Evolutionary conservation across 1,140 invertebrate species (phyloP), one percentile per base, ranked within the genome.

Genomic region (Pseudoatta argentina): DNA sequence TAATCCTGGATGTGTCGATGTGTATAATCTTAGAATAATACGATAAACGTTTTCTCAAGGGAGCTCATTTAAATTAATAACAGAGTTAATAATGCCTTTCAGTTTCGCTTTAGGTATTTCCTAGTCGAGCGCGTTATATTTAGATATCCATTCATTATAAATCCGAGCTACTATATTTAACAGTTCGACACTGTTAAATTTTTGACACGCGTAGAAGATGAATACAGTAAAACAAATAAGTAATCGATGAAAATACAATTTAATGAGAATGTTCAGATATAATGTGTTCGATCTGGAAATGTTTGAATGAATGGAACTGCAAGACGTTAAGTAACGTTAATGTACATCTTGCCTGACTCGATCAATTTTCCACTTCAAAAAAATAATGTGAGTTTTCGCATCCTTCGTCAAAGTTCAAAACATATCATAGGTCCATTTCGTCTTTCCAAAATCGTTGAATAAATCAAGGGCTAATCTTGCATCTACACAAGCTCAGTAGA

Each of bases 1-100:
- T 81, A 86, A 81, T 63, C 64, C 34, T 83, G 66, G 14, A 83
- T 86, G 78, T 83, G 73, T 86, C 61, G 30, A 83, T 83, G 64
- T 71, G 48, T 71, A 86, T 77, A 71, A 73, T 86, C 86, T 73
- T 83, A 61, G 48, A 64, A 48, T 72, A 83, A 75, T 63, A 14
- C 21, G 44, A 78, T 77, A 76, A 83, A 24, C 48, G 34, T 30
- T 18, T 12, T 14, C 18, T 44, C 21, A 51, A n/a, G 21, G 24
- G 8, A 51, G n/a, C 34, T 55, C 24, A 14, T 48, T 63, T n/a
- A 83, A 48, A 51, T 72, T 83, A 75, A 75, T 44, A 0, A 34
- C n/a, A 18, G 5, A 59, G 67, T 76, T 21, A 16, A 72, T 72
- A 24, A 69, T 44, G 30, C 34, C 30, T 24, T 82, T 7, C 48